A percentile compares a stretch with the other conserved stretches of the same genome.
Evolutionary conservation across 2,113 vertebrate species (phyloP).

Genomic region (Montifringilla adamsi): DNA sequence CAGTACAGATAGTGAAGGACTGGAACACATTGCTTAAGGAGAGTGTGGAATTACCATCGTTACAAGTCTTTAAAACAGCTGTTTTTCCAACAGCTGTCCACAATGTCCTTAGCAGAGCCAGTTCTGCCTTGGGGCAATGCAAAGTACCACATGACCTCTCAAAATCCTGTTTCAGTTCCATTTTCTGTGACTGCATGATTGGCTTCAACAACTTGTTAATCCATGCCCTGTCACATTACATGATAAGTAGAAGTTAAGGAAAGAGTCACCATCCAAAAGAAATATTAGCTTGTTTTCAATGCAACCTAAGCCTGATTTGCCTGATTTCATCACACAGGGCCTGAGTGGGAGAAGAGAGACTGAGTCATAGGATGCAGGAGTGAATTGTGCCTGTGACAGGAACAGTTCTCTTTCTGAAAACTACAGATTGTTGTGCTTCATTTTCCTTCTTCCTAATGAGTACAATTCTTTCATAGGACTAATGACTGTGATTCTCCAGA

Average conservation of each 20-base stretch:
- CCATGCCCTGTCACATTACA: neutral
- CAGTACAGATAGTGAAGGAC: neutral
- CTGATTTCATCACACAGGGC: neutral
- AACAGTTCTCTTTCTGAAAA: neutral
- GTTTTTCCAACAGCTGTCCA: neutral
- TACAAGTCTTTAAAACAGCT: neutral
- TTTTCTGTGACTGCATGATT: neutral
- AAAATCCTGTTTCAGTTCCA: neutral
- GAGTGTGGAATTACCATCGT: neutral
- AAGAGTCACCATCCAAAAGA: neutral
- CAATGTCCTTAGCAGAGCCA: neutral
- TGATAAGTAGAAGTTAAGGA: neutral
- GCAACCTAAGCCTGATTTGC: slow-evolving; percentile 1
- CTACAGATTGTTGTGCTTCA: neutral
- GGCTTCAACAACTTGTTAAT: slow-evolving; percentile 20
- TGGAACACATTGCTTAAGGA: neutral
- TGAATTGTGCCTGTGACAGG: neutral
- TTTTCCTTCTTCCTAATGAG: neutral
- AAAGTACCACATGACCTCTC: neutral
- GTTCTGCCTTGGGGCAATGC: neutral
- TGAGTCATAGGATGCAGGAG: neutral
- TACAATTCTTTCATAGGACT: neutral
- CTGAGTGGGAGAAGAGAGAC: neutral
- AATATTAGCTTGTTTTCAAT: neutral
- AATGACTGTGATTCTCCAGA: neutral